A percentile compares a stretch with the other conserved stretches of the same genome.
Conservation (phyloP, 2,797 vertebrate species). For the Galagoides demidoff region DNA sequence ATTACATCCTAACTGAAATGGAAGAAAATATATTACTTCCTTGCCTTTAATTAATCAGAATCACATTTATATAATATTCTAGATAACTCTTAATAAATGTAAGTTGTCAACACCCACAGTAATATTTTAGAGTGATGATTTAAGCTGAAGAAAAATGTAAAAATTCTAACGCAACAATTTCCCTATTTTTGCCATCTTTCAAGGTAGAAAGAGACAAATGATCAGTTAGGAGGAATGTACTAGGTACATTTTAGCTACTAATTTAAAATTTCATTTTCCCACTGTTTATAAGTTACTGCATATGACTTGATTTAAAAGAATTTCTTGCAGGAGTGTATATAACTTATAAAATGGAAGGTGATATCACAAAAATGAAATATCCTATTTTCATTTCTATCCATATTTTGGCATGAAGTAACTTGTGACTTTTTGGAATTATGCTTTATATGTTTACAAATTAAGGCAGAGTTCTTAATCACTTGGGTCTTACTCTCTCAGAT, state of each 20-base stretch:
- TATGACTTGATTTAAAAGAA: constrained; percentile 63
- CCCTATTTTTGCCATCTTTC: constrained; percentile 38
- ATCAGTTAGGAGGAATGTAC: not conserved
- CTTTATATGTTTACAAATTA: constrained; percentile 67
- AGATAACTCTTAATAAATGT: constrained; percentile 70
- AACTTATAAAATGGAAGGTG: constrained; percentile 39
- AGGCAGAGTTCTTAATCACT: constrained; percentile 68
- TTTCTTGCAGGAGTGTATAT: constrained; percentile 11
- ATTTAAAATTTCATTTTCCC: constrained; percentile 60
- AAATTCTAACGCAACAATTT: constrained; percentile 70
- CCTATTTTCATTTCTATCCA: constrained; percentile 45
- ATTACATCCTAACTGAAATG: constrained; percentile 62
- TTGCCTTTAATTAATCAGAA: constrained; percentile 69
- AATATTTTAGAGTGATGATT: constrained; percentile 79
- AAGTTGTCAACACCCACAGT: constrained; percentile 53
- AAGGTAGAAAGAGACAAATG: constrained; percentile 44
- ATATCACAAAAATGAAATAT: constrained; percentile 54
- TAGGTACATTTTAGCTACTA: constrained; percentile 39
- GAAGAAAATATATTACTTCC: constrained; percentile 65
- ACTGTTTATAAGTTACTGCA: constrained; percentile 44
- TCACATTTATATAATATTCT: constrained; percentile 65
- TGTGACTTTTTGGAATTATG: constrained; percentile 57
- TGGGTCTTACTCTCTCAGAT: constrained; percentile 74
- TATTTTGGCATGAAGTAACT: constrained; percentile 58
- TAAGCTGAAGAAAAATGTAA: constrained; percentile 63